These are phyloP conservation scores for Rhopalosiphum nymphaeae DNA, from an alignment of 2,888 invertebrate species.

Conservation along the genomic window DNA sequence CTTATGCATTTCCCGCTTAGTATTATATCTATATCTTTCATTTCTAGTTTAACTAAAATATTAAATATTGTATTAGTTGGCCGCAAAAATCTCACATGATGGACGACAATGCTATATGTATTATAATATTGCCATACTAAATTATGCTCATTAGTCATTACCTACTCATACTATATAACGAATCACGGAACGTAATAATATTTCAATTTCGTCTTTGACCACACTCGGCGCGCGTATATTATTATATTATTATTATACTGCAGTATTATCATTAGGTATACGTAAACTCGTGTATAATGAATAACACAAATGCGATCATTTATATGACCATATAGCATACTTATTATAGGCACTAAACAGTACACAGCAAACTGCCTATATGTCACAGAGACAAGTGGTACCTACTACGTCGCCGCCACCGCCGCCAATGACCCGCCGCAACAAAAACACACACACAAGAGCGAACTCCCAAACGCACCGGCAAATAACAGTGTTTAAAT, in stretches of 20 bases:
- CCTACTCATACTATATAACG: not conserved
- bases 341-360: not conserved
- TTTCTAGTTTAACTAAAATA: not conserved
- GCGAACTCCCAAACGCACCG: conserved; percentile 37
- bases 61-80: not conserved
- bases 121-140: not conserved
- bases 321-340: not conserved
- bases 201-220: conserved; percentile 30
- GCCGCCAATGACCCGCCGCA: conserved; percentile 42
- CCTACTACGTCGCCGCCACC: not conserved
- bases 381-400: conserved; percentile 39
- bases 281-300: not conserved
- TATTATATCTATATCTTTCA: no score
- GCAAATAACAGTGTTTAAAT: conserved; percentile 63
- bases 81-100: not conserved
- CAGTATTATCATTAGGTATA: not conserved
- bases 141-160: not conserved
- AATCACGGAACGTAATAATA: not conserved
- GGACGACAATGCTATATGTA: not conserved
- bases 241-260: not conserved
- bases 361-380: not conserved
- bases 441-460: conserved; percentile 36
- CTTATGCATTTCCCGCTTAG: not conserved
- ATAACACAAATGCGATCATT: not conserved
- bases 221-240: not conserved